These are phyloP conservation scores for Sinocyclocheilus grahami DNA, from an alignment of 2,113 vertebrate genomes.

Conservation along the genomic window DNA sequence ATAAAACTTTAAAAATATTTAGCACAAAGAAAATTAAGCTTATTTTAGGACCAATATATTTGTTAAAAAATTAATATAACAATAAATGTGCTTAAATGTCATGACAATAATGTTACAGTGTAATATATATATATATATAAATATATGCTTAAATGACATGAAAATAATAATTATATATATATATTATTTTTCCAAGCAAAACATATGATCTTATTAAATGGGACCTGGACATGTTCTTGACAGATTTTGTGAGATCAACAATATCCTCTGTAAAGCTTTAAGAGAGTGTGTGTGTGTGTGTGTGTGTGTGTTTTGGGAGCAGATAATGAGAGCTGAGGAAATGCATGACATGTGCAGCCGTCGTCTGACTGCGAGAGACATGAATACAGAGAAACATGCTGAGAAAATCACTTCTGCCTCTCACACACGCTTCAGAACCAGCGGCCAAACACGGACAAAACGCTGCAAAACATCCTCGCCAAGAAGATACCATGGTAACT, in stretches of 20 bases:
- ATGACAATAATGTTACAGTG: too few relatives aligned
- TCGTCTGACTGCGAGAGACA: constrained; percentile 1
- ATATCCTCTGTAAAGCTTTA: constrained; percentile 1
- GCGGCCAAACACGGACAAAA: background rate
- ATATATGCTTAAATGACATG: too few relatives aligned
- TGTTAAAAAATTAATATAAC: too few relatives aligned
- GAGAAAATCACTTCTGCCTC: constrained; percentile 25
- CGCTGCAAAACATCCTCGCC: background rate
- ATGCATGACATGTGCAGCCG: background rate
- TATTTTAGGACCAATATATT: too few relatives aligned
- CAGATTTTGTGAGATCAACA: background rate
- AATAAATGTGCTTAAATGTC: too few relatives aligned
- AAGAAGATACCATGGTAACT: background rate
- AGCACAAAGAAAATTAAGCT: too few relatives aligned
- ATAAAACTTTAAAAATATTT: too few relatives aligned
- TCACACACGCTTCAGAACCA: background rate
- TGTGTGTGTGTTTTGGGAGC: background rate
- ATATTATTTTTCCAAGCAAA: too few relatives aligned
- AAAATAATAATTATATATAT: too few relatives aligned
- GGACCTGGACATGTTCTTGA: background rate
- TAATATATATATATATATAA: too few relatives aligned
- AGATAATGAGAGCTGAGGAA: background rate
- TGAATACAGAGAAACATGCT: background rate
- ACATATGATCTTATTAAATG: background rate
- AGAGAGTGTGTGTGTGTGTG: background rate